Evolutionary conservation across 1,140 invertebrate species (phyloP), one percentile per base, ranked within the genome.

Genomic region (Ladona fulva): DNA sequence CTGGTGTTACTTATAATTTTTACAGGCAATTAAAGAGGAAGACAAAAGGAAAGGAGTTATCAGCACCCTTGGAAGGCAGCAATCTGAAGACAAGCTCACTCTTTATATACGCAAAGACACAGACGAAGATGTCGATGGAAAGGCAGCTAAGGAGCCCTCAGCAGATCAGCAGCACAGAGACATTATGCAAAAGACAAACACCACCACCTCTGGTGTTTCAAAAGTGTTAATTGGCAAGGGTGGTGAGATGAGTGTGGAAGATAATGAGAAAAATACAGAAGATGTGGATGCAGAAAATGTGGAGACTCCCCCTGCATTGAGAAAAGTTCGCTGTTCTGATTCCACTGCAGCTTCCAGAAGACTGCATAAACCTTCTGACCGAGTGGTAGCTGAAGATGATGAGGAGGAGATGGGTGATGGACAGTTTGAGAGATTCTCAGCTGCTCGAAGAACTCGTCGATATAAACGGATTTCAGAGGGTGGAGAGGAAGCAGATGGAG

Each of bases 231-330:
- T 66, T 66, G 19, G 79, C 6, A 78, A 78, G 24, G 59, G 81
- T 25, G n/a, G 5, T 19, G n/a, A 66, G 5, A 22, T 6, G 5
- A 22, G 12, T 5, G 5, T 19, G 52, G 14, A 16, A 11, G 10
- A 10, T 52, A 52, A 52, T 12, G 12, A 22, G 12, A 3, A 22
- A 19, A 66, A 66, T 66, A 16, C 12, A 6, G 52, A 66, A 25
- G 94, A 95, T 82, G 94, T 95, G 14, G 94, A 96, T 83, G 93
- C 93, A 3, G 94, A 96, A 80, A 96, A 96, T 80, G 94, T 95
- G 22, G 94, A 96, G 87, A 95, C 94, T 7, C 94, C 94, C 7
- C 94, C 94, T 0, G 92, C 91, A 0, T 92, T 91, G 14, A 87
- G 94, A 77, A 89, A 91, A 81, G 84, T 90, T 3, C 91, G 92